phyloP scores from a whole-genome alignment of 2,113 vertebrate species.

The Anthoscopus minutus region DNA sequence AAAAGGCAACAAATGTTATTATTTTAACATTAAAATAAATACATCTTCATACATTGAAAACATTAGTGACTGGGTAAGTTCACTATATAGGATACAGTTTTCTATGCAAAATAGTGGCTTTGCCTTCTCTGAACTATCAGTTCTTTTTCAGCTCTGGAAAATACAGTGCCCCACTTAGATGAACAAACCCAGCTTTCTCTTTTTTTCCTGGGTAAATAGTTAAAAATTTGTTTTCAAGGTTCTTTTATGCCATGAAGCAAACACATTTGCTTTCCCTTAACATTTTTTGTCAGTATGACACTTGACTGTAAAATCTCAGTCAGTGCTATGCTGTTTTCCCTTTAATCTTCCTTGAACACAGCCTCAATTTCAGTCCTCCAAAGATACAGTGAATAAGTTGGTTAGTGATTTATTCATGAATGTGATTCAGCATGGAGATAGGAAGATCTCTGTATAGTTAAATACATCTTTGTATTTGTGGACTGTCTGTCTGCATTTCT shows the following conservation, averaged over 20 bases:
- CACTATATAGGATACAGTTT: not conserved
- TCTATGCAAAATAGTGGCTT: not conserved
- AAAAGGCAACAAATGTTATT: not conserved
- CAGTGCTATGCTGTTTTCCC: not conserved
- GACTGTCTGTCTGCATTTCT: not conserved
- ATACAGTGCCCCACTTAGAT: not conserved
- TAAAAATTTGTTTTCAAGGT: not conserved
- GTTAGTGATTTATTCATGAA: not conserved
- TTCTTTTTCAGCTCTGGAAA: not conserved
- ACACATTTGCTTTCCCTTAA: not conserved
- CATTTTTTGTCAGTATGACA: not conserved
- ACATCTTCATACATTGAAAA: not conserved
- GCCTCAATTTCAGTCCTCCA: constrained; percentile 18
- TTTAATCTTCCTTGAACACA: not conserved
- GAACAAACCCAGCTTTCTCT: not conserved
- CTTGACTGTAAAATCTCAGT: not conserved
- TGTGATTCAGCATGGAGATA: not conserved
- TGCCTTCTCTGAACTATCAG: not conserved
- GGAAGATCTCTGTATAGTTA: not conserved
- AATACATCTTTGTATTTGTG: not conserved
- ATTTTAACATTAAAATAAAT: not conserved
- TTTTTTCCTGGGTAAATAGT: not conserved
- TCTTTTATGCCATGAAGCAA: not conserved
- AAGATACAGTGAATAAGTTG: not conserved
- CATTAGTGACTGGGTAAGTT: not conserved